Evolutionary conservation across 2,888 invertebrate species (phyloP), one percentile per base, ranked within the genome.

Genomic region (Hirtodrosophila trivittata): DNA sequence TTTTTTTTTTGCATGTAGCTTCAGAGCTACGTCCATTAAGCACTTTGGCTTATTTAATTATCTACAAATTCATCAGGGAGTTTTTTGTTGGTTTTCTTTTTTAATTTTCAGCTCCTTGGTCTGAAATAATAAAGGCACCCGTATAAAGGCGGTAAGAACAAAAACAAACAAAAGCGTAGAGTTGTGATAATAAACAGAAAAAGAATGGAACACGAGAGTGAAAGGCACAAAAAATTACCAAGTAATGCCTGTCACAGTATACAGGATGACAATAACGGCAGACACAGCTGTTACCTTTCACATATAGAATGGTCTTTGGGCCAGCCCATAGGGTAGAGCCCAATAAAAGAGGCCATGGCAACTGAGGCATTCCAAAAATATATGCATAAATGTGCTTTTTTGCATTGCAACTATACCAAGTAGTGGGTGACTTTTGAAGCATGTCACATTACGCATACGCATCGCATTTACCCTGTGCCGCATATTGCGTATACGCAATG

Each of bases 371-470:
- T 66, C 65, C 65, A 49, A 66, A 75, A 77, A 83, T 82, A 76
- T 80, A 57, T 52, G 57, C 55, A 57, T 73, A 82, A 81, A 82
- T 77, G 78, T 77, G 66, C 77, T 77, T 51, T 68, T 46, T 58
- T 45, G 64, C 59, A 71, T 33, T 71, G 81, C 84, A 71, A 75
- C 71, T 56, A 58, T 45, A 58, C 56, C 62, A 56, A 74, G 49
- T 73, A 66, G 73, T 65, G 33, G 46, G 57, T 50, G 47, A 46
- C 56, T 63, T 70, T 82, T 69, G 76, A 67, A 62, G 74, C 84
- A 67, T 54, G 75, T 59, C 73, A 66, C 70, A 85, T 80, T 85
- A 85, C 78, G 85, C 66, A 75, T 83, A 78, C 76, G 81, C 69
- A 57, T 28, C 16, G 30, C 16, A 30, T 28, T 7, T 28, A 9